Percentiles rank a stretch among this genome's conserved stretches.
These are phyloP conservation scores for Muscicapa striata DNA, from an alignment of 2,797 vertebrate species.

Conservation along the genomic window DNA sequence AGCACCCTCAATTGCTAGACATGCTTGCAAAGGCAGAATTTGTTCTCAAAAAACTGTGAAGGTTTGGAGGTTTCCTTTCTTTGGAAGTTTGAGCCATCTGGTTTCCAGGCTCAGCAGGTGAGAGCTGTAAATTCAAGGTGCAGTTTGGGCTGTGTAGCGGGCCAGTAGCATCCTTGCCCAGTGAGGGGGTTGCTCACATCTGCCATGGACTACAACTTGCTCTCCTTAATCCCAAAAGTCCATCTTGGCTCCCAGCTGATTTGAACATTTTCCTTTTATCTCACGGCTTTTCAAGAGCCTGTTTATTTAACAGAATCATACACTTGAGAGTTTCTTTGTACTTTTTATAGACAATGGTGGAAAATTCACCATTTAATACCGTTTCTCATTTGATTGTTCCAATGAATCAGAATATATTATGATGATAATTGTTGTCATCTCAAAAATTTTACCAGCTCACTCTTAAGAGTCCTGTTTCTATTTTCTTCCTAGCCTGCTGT, in stretches of 20 bases:
- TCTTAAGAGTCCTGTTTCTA: not conserved
- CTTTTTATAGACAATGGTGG: not conserved
- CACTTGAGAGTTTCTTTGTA: not conserved
- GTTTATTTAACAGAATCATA: not conserved
- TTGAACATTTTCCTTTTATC: conserved; percentile 2
- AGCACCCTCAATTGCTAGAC: not conserved
- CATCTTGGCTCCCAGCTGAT: not conserved
- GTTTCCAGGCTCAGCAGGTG: not conserved
- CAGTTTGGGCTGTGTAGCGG: not conserved
- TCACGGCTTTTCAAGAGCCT: conserved; percentile 2
- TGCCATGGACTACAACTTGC: accelerated
- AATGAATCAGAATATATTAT: not conserved
- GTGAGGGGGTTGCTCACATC: not conserved
- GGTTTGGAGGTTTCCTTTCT: not conserved
- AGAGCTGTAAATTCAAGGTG: not conserved
- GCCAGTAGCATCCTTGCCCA: accelerated
- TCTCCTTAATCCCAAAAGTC: not conserved
- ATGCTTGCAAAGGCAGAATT: not conserved
- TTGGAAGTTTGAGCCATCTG: not conserved
- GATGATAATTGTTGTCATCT: not conserved
- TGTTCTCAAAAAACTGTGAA: not conserved
- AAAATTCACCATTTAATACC: not conserved
- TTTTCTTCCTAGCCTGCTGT: not conserved
- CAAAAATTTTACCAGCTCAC: not conserved
- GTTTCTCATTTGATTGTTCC: not conserved